These are phyloP conservation scores for Ypsolopha sequella DNA, from an alignment of 2,888 invertebrate species.

Conservation along the genomic window DNA sequence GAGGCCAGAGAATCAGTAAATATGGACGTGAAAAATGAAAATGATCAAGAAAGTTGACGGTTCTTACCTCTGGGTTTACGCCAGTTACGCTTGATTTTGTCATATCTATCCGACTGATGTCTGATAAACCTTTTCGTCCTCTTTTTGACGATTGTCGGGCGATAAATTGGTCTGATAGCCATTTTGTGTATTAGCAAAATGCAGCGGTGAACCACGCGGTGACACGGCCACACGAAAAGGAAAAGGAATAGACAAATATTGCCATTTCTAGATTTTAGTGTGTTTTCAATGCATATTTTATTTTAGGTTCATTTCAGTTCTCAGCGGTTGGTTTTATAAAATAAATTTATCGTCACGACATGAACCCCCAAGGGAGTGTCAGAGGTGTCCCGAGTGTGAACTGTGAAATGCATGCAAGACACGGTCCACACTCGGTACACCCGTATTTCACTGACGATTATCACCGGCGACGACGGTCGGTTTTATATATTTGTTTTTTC, in stretches of 20 bases:
- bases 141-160: slow-evolving; percentile 95
- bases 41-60: neutral
- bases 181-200: slow-evolving; percentile 71
- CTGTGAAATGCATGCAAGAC: too few relatives aligned
- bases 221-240: slow-evolving; percentile 68
- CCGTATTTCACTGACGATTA: too few relatives aligned
- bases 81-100: slow-evolving; percentile 97
- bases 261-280: slow-evolving; percentile 43
- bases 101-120: slow-evolving; percentile 98
- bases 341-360: too few relatives aligned
- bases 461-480: too few relatives aligned
- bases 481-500: too few relatives aligned
- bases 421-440: too few relatives aligned
- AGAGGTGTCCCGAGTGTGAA: too few relatives aligned
- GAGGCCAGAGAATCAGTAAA: neutral
- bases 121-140: slow-evolving; percentile 98
- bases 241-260: slow-evolving; percentile 54
- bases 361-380: too few relatives aligned
- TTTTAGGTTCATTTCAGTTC: neutral
- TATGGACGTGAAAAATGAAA: slow-evolving; percentile 6
- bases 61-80: slow-evolving; percentile 93
- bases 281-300: slow-evolving; percentile 25
- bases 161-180: slow-evolving; percentile 91
- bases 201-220: slow-evolving; percentile 67
- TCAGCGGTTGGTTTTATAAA: neutral